Evolutionary conservation across 2,797 vertebrate genomes (phyloP), one percentile per base, ranked within the genome.

Genomic region (Ambastaia sidthimunki): DNA sequence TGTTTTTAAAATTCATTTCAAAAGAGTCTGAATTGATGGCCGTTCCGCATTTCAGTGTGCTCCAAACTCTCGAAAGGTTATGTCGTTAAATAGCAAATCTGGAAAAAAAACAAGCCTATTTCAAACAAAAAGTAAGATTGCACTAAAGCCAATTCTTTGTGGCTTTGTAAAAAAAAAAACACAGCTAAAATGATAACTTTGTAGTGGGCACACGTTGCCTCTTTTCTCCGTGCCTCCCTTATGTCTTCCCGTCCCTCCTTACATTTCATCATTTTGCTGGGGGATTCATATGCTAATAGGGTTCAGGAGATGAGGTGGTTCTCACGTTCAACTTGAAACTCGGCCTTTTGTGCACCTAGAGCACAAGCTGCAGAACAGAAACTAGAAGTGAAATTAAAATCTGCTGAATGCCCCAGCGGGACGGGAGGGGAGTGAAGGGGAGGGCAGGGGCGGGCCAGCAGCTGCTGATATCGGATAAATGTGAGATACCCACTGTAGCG

Each of bases 301-400:
- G 96, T 96, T 97, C 96, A 97, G 94, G 90, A 94, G 95, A 96
- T 94, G 96, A 96, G 93, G 93, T 91, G 91, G 93, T 97, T 97
- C 96, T 97, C 96, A 97, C 93, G 91, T 96, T 96, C 92, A 92
- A 93, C 93, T 94, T 93, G 93, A 94, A 94, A 91, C 92, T 92
- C 90, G 91, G 92, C 91, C 93, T 94, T 90, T 96, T 97, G 95
- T 96, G 92, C 93, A 84, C 85, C 87, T 86, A 71, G 86, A 90
- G 92, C 92, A 92, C 91, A 93, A 93, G 92, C 93, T 94, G 92
- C 82, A 71, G 82, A 88, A 93, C 91, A 89, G 89, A 93, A 94
- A 92, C 90, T 93, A 91, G 91, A 95, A 91, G 90, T 94, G 92
- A 95, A 95, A 93, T 92, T 93, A 91, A 93, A 96, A 94, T 94